Conservation (phyloP, 1,140 invertebrate genomes). For the Popillia japonica region DNA sequence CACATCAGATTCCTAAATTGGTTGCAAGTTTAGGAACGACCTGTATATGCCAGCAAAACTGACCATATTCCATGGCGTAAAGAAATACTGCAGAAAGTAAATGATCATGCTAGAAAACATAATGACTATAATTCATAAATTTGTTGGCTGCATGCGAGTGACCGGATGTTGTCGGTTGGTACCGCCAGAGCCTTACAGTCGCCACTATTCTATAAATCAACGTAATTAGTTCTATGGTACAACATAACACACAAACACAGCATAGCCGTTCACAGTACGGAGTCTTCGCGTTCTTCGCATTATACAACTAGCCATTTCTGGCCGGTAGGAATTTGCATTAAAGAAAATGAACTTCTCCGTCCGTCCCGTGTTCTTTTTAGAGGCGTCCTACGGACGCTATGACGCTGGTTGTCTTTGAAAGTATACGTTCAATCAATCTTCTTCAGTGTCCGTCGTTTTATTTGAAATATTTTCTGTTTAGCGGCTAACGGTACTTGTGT, state of each 20-base stretch:
- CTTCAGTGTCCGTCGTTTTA: neutral
- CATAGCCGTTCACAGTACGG: neutral
- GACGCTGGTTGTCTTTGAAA: neutral
- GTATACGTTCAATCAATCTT: constrained; percentile 2
- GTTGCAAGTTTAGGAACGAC: too few species aligned
- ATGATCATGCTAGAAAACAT: constrained; percentile 23
- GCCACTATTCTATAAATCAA: constrained; percentile 27
- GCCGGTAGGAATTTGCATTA: neutral
- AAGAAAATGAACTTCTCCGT: neutral
- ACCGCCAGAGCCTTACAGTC: neutral
- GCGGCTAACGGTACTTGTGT: neutral
- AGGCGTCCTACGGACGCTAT: neutral
- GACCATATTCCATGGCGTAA: too few species aligned
- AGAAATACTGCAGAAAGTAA: constrained; percentile 25
- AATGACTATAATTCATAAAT: constrained; percentile 29
- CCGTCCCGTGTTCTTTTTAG: neutral
- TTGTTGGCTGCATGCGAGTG: constrained; percentile 27
- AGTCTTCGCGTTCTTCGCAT: neutral
- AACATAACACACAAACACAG: neutral
- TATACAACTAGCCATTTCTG: neutral
- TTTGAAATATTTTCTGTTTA: constrained; percentile 2
- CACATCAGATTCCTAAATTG: too few species aligned
- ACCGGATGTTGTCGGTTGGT: constrained; percentile 30
- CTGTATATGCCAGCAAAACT: too few species aligned
- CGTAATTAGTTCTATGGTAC: constrained; percentile 29